A percentile compares a stretch with the other conserved stretches of the same genome.
phyloP scores from a whole-genome alignment of 2,888 invertebrate species.

The Lasioglossum figueresi region DNA sequence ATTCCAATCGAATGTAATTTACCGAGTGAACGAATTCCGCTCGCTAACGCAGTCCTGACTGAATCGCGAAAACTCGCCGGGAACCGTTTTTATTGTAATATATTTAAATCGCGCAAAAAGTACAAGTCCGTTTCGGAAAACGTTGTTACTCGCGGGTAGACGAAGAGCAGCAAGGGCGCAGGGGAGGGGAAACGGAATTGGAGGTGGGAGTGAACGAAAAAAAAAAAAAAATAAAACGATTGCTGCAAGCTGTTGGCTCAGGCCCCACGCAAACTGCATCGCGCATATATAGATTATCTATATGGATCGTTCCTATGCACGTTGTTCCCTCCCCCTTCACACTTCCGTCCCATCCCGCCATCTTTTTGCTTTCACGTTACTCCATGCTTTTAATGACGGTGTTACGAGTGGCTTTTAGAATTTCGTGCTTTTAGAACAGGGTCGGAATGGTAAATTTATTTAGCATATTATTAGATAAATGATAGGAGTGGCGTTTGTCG shows the following conservation, averaged over 20 bases:
- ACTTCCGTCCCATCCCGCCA: background rate
- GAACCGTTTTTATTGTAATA: constrained; percentile 37
- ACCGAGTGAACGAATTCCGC: constrained; percentile 55
- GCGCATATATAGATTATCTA: constrained; percentile 49
- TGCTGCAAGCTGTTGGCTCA: constrained; percentile 56
- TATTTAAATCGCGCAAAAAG: constrained; percentile 30
- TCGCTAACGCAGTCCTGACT: constrained; percentile 22
- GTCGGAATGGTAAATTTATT: constrained; percentile 18
- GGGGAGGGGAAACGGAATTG: background rate
- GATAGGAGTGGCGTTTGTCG: background rate
- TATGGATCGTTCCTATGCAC: constrained; percentile 52
- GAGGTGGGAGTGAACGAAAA: background rate
- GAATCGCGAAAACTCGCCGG: constrained; percentile 31
- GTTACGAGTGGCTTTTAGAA: constrained; percentile 33
- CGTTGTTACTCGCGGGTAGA: constrained; percentile 9
- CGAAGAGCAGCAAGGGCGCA: background rate
- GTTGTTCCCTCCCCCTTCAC: background rate
- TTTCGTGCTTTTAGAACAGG: constrained; percentile 25
- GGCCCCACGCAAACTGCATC: constrained; percentile 30
- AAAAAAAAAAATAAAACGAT: constrained; percentile 27
- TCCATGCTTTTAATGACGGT: constrained; percentile 53
- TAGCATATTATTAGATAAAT: background rate
- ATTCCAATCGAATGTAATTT: constrained; percentile 60
- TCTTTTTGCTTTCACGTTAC: constrained; percentile 42
- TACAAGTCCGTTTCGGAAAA: constrained; percentile 19